Evolutionary conservation across 1,140 invertebrate genomes (phyloP).

Genomic region (Panonychus citri): DNA sequence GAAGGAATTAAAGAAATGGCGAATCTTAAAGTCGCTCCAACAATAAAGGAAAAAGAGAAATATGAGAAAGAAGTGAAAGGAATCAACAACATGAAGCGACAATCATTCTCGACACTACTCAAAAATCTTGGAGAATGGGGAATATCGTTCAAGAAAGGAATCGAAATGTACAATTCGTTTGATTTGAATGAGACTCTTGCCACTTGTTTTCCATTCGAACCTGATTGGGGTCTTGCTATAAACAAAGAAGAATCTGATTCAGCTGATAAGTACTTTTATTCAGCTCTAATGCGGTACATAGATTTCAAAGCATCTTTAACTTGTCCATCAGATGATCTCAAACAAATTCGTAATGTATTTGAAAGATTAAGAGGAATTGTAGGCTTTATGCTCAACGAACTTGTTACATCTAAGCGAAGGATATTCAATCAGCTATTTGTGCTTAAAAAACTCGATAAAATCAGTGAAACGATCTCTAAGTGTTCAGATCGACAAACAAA

Average conservation of each 20-base stretch:
- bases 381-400: background rate
- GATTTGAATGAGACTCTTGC: conserved; percentile 3
- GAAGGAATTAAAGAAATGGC: background rate
- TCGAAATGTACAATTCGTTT: conserved; percentile 4
- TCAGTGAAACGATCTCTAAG: no score
- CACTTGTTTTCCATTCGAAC: background rate
- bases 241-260: background rate
- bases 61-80: conserved; percentile 44
- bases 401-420: background rate
- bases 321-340: background rate
- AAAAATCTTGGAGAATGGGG: conserved; percentile 36
- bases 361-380: background rate
- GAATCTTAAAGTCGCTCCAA: conserved; percentile 9
- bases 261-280: background rate
- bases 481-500: no score
- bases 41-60: conserved; percentile 34
- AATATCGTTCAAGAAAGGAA: conserved; percentile 50
- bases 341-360: background rate
- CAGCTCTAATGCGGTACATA: background rate
- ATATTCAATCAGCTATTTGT: background rate
- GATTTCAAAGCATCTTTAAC: background rate
- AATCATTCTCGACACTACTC: conserved; percentile 57
- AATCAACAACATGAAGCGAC: conserved; percentile 57
- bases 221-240: background rate
- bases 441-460: background rate